Evolutionary conservation across 2,888 invertebrate genomes (phyloP).

Genomic region (Xanthorhoe designata): DNA sequence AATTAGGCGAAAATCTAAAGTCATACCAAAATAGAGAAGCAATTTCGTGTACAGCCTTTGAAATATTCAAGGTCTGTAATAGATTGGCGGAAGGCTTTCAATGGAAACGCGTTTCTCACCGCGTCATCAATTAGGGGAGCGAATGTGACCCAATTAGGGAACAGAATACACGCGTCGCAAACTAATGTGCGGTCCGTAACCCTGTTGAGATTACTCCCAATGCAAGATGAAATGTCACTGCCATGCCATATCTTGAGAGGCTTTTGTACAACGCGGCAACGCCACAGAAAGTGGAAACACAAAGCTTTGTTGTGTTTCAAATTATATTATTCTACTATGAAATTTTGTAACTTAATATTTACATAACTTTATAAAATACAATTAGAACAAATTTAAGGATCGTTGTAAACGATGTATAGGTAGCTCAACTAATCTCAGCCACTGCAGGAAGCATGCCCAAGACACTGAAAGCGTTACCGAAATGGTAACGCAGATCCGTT

Average conservation of each 20-base stretch:
- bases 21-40: slow-evolving; percentile 21
- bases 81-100: slow-evolving; percentile 49
- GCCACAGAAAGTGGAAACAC: background rate
- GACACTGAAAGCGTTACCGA: too few species aligned
- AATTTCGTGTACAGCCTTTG: slow-evolving; percentile 33
- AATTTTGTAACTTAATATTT: too few species aligned
- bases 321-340: too few species aligned
- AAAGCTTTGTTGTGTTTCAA: background rate
- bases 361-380: too few species aligned
- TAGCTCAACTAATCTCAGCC: too few species aligned
- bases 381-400: too few species aligned
- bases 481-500: too few species aligned
- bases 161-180: slow-evolving; percentile 62
- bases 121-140: slow-evolving; percentile 69
- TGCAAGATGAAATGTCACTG: slow-evolving; percentile 45
- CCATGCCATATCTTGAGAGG: slow-evolving; percentile 10
- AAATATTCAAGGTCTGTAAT: slow-evolving; percentile 40
- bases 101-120: slow-evolving; percentile 56
- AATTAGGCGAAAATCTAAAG: slow-evolving; percentile 9
- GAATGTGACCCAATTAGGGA: slow-evolving; percentile 79
- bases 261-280: background rate
- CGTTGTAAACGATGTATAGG: too few species aligned
- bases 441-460: too few species aligned
- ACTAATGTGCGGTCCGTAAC: slow-evolving; percentile 70
- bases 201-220: slow-evolving; percentile 69